Evolutionary conservation across 2,113 vertebrate species (phyloP).

Genomic region (Antidorcas marsupialis): DNA sequence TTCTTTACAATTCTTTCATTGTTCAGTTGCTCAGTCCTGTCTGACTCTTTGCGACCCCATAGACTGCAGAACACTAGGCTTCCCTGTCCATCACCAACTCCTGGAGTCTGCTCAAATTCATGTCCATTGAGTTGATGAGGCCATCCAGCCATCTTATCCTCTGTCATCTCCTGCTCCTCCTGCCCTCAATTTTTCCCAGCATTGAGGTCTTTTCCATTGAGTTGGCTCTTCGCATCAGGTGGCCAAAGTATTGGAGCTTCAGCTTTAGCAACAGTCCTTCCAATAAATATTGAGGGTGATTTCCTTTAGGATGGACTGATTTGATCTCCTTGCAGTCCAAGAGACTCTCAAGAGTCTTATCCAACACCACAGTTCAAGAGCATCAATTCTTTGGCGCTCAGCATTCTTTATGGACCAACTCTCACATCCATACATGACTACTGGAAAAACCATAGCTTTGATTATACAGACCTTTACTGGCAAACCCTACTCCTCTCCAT

Average conservation of each 20-base stretch:
- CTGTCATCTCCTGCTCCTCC: not conserved
- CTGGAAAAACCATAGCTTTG: not conserved
- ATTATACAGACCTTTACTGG: not conserved
- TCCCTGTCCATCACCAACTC: not conserved
- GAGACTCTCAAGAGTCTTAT: not conserved
- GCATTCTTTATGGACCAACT: not conserved
- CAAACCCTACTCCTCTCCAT: not conserved
- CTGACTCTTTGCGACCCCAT: not conserved
- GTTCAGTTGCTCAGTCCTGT: not conserved
- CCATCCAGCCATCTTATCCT: not conserved
- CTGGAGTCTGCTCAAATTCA: not conserved
- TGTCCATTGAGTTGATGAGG: not conserved
- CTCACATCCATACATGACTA: not conserved
- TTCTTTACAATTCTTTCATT: not conserved
- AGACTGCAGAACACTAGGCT: not conserved
- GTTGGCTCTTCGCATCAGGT: fast-evolving
- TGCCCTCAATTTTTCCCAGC: not conserved
- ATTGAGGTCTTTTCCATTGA: not conserved
- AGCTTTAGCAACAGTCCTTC: not conserved
- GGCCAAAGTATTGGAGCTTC: not conserved
- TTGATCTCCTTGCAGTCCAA: not conserved
- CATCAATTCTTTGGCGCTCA: not conserved
- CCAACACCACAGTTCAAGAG: not conserved
- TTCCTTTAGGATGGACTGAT: not conserved
- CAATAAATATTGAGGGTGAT: not conserved